These are phyloP conservation scores for Heloderma charlesbogerti DNA, from an alignment of 2,113 vertebrate genomes.

Conservation along the genomic window DNA sequence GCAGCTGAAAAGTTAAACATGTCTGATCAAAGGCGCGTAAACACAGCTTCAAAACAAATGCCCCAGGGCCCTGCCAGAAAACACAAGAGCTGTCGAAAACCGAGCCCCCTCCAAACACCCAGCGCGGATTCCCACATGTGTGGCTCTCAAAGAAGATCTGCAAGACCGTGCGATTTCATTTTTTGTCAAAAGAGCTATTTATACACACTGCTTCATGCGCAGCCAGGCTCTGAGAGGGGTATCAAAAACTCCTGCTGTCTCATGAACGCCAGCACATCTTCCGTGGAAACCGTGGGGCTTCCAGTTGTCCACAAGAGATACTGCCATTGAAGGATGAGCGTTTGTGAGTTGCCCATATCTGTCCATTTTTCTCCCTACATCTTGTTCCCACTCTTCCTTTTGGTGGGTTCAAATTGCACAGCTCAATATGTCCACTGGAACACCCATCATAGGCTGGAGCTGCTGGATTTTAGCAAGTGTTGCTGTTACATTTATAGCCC, in stretches of 20 bases:
- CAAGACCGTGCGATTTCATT: background rate
- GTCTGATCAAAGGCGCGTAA: slow-evolving; percentile 76
- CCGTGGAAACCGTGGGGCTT: background rate
- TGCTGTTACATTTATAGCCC: no score
- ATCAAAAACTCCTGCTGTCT: background rate
- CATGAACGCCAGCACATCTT: no score
- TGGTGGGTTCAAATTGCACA: background rate
- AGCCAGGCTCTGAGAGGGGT: background rate
- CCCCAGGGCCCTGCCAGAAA: slow-evolving; percentile 69
- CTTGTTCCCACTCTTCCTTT: background rate
- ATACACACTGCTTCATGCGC: background rate
- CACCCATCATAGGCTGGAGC: background rate
- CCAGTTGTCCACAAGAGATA: no score
- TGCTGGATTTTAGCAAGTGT: background rate
- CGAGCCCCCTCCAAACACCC: slow-evolving; percentile 31
- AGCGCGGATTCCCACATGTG: slow-evolving; percentile 51
- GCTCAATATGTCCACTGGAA: background rate
- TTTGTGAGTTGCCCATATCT: background rate
- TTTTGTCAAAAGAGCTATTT: background rate
- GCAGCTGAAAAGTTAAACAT: slow-evolving; percentile 72
- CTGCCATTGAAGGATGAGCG: background rate
- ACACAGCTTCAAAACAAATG: slow-evolving; percentile 75
- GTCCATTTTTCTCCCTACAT: background rate
- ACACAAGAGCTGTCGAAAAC: slow-evolving; percentile 58
- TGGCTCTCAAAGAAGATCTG: slow-evolving; percentile 25